Conservation (phyloP, 2,797 vertebrate genomes). For the Gambusia yucatana region DNA sequence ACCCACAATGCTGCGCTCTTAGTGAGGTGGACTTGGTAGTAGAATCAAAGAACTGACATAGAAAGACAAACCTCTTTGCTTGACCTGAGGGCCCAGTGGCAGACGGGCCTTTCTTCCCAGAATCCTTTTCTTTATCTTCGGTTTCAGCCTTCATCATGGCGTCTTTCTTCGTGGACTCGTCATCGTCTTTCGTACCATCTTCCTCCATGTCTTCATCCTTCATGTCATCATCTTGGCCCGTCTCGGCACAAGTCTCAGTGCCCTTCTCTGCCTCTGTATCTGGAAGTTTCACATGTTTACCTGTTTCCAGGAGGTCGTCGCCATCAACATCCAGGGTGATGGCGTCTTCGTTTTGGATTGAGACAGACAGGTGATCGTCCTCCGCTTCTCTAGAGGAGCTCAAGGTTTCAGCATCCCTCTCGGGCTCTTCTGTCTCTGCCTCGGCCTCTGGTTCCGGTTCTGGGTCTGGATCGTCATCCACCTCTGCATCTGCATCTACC, state of each 20-base stretch:
- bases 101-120: slow-evolving; percentile 99
- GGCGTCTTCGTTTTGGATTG: slow-evolving; percentile 99
- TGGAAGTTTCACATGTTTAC: slow-evolving; percentile 99
- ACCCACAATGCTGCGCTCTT: slow-evolving; percentile 98
- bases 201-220: slow-evolving; percentile 89
- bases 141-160: slow-evolving; percentile 95
- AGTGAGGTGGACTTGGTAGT: slow-evolving; percentile 96
- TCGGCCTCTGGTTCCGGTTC: slow-evolving; percentile 61
- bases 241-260: slow-evolving; percentile 89
- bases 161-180: slow-evolving; percentile 93
- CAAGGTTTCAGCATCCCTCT: slow-evolving; percentile 90
- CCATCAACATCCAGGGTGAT: slow-evolving; percentile 99
- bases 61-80: slow-evolving; percentile 99
- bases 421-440: slow-evolving; percentile 81
- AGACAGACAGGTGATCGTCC: slow-evolving; percentile 99
- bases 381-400: slow-evolving; percentile 93
- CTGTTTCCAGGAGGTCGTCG: slow-evolving; percentile 99
- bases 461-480: slow-evolving; percentile 23
- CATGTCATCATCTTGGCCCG: slow-evolving; percentile 89
- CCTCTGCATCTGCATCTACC: slow-evolving; percentile 38
- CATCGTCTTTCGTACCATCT: slow-evolving; percentile 97
- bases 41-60: slow-evolving; percentile 99
- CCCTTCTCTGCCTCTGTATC: slow-evolving; percentile 97
- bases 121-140: slow-evolving; percentile 99
- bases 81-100: slow-evolving; percentile 98